These are phyloP conservation scores for Lichenostomus cassidix DNA, from an alignment of 2,113 vertebrate species.

Conservation along the genomic window DNA sequence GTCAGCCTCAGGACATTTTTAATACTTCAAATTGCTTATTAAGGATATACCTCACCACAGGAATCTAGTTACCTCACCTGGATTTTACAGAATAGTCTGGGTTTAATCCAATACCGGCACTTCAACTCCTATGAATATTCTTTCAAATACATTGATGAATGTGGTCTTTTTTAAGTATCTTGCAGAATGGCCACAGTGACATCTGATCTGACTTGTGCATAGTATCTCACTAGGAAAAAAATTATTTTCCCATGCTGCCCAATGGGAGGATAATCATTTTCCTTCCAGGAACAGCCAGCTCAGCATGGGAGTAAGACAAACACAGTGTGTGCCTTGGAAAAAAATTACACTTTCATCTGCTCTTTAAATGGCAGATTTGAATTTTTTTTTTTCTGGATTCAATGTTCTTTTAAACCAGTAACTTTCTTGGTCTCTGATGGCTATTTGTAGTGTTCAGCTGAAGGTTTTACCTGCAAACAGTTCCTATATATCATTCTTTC, in stretches of 20 bases:
- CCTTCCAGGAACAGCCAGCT: not conserved
- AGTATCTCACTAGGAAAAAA: not conserved
- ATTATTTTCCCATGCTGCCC: not conserved
- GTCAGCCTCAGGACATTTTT: not conserved
- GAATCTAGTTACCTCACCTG: not conserved
- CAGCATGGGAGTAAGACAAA: not conserved
- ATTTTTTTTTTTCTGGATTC: conserved; percentile 18
- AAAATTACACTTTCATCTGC: not conserved
- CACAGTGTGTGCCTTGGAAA: not conserved
- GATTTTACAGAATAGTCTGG: not conserved
- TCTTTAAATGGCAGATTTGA: not conserved
- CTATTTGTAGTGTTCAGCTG: not conserved
- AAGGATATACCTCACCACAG: not conserved
- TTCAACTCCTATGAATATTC: not conserved
- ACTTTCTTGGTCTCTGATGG: not conserved
- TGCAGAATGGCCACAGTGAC: not conserved
- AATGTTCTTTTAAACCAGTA: conserved; percentile 24
- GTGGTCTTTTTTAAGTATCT: not conserved
- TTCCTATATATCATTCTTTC: conserved; percentile 15
- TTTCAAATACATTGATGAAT: not conserved
- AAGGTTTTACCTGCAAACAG: not conserved
- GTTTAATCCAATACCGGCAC: not conserved
- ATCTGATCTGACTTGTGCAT: not conserved
- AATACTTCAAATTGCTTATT: not conserved
- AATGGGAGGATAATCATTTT: not conserved